Evolutionary conservation across 2,888 invertebrate genomes (phyloP), one percentile per base, ranked within the genome.

Genomic region (Cataglyphis cursor): DNA sequence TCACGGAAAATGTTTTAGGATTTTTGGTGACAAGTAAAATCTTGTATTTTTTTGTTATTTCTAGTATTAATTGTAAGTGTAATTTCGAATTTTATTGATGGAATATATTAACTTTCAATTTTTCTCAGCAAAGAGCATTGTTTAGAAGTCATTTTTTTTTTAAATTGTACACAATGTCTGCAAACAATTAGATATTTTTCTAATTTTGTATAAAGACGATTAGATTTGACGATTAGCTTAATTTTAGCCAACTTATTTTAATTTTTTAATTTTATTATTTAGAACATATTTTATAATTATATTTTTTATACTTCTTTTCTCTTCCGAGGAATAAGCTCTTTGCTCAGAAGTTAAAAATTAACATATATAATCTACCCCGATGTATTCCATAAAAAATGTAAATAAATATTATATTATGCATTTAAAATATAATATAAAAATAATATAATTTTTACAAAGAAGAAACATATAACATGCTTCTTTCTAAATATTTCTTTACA

Each of bases 21-120:
- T 59, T 78, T 78, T 70, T 24, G 38, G 38, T 2, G 12, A 65
- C 51, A 65, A 41, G 38, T 54, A 76, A 65, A 76, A 15, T 15
- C 35, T 64, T 2, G n/a, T 2, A 15, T 54, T 76, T 51, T 51
- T 12, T 44, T 21, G 10, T 31, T 18, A 15, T 6, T 57, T 78
- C n/a, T 78, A 21, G 41, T 18, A 0, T 6, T 28, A 64, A 54
- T 5, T 62, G 3, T 24, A 64, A 54, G 6, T 62, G 3, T 24
- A 64, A 28, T 21, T 1, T 64, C 38, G 24, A 38, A 35, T 38
- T 24, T 62, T n/a, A 51, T 51, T 1, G 51, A 15, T 21, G 35
- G 44, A 38, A 35, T 48, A 18, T 48, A 51, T n/a, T 10, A 48
- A 48, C 62, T 48, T 10, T 24, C n/a, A 48, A 31, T 44, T 15